Base-by-base conservation (phyloP, 2,113 vertebrate species). In the Anolis carolinensis region DNA sequence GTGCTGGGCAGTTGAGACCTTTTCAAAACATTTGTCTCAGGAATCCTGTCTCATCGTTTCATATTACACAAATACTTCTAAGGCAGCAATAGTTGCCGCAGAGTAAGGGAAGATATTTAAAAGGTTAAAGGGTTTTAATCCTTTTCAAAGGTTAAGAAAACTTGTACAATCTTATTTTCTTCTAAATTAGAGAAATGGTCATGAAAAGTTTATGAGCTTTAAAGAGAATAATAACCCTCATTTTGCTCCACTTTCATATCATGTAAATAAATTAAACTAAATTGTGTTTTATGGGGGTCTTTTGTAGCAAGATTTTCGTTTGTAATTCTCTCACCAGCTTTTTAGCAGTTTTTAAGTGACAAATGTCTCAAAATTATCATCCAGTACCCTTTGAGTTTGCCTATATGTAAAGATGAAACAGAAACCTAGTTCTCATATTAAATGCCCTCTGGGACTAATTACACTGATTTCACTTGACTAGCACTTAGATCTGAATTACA, bases 391-490 rank as follows among this genome's bases (percentile, higher is more conserved):
- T 94, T 88, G 85, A 95, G 88, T 94, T 95, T 95, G 91, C 90
- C 89, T 92, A 95, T 94, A 96, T 82, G 90, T 79, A 90, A 93
- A 94, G 87, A 94, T 95, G 87, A 96, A 94, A 96, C 94, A 90
- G 86, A 93, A 95, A 88, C 83, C 86, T 89, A 91, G 91, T 89
- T 96, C 90, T 94, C 90, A 95, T 93, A 93, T 75, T 59, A 97
- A 92, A 93, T 91, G 89, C 94, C 94, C 95, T 95, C 89, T 93
- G 96, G 95, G 95, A 96, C 93, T 97, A 96, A 97, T 97, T 97
- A 96, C 84, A 88, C 93, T 93, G 91, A 95, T 97, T 95, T 93
- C 93, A 94, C 93, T 96, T 95, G 93, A 93, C 92, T 95, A 95
- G 94, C 91, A 95, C 94, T 96, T 95, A 96, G 91, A 94, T 94